phyloP scores from a whole-genome alignment of 2,113 vertebrate genomes.

The Catagonus wagneri region DNA sequence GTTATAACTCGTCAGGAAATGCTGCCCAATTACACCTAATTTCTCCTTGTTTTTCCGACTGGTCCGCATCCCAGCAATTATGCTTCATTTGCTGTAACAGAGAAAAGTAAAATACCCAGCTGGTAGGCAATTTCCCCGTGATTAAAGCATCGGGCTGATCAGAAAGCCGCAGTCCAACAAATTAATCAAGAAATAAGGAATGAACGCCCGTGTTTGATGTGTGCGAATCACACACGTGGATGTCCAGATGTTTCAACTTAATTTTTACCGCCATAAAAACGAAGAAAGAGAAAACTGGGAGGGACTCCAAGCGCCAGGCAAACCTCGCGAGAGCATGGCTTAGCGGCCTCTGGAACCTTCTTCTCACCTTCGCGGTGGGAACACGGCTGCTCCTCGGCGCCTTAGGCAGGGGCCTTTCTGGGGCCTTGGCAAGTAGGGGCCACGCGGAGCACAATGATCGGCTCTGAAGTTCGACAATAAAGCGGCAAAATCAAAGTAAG shows the following conservation, averaged over 20 bases:
- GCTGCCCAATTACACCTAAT: constrained; percentile 82
- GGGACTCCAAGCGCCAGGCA: background rate
- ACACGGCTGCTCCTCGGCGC: background rate
- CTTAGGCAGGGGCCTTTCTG: rapidly evolving
- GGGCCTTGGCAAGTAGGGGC: rapidly evolving
- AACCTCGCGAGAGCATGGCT: background rate
- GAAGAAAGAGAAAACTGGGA: constrained; percentile 8
- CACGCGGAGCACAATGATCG: background rate
- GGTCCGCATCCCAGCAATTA: constrained; percentile 79
- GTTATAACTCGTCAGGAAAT: constrained; percentile 80
- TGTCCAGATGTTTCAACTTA: constrained; percentile 65
- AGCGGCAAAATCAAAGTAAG: constrained; percentile 69
- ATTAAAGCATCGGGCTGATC: constrained; percentile 74
- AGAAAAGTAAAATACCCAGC: constrained; percentile 78
- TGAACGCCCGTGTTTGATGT: constrained; percentile 35
- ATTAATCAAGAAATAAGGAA: constrained; percentile 81
- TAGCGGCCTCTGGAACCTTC: background rate
- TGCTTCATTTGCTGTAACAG: constrained; percentile 78
- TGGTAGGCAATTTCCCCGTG: constrained; percentile 72
- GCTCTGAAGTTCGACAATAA: constrained; percentile 22
- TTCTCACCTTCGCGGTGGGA: background rate
- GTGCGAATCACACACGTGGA: constrained; percentile 62
- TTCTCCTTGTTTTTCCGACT: constrained; percentile 82
- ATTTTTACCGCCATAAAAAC: constrained; percentile 57
- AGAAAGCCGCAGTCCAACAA: constrained; percentile 56